Percentiles rank a stretch among this genome's conserved stretches.
phyloP scores from a whole-genome alignment of 2,113 vertebrate genomes.

The Actinemys pallida region DNA sequence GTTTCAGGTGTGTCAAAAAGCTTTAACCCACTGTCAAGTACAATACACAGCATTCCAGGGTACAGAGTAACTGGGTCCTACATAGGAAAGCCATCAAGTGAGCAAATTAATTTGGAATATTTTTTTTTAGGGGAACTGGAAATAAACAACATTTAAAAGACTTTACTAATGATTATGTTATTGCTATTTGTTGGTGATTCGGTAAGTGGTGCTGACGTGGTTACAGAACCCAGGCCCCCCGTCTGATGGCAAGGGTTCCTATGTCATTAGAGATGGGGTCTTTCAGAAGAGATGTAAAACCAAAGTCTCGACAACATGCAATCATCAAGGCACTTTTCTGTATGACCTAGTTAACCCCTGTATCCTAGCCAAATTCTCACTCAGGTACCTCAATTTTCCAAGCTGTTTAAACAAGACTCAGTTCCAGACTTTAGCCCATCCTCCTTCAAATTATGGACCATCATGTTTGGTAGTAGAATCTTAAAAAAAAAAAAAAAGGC shows the following conservation, averaged over 20 bases:
- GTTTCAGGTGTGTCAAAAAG: background rate
- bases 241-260: background rate
- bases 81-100: background rate
- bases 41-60: background rate
- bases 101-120: background rate
- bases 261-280: background rate
- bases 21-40: background rate
- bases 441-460: background rate
- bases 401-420: background rate
- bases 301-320: background rate
- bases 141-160: background rate
- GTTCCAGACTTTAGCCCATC: background rate
- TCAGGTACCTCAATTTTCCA: background rate
- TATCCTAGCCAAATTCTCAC: background rate
- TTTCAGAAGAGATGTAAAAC: background rate
- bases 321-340: background rate
- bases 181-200: background rate
- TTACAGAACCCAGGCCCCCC: background rate
- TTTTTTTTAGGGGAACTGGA: background rate
- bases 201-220: background rate
- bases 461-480: background rate
- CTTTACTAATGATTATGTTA: background rate
- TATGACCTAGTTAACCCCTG: background rate
- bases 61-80: background rate
- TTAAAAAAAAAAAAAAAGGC: background rate